Conservation (phyloP, 2,797 vertebrate genomes). For the Capromys pilorides region DNA sequence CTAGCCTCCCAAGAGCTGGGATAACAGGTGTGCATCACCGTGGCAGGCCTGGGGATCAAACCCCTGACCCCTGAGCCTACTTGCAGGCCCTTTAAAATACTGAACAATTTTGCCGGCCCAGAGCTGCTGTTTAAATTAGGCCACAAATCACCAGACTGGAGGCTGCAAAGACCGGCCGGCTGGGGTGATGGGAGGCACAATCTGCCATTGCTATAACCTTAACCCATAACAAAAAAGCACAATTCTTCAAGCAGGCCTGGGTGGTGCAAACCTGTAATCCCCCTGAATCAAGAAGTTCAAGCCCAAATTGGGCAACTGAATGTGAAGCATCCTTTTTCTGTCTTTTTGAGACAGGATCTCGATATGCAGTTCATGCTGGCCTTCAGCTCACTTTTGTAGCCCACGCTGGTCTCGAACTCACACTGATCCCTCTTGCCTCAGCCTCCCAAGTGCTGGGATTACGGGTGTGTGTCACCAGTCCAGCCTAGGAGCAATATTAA, state of each 20-base stretch:
- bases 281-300: neutral
- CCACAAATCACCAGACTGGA: neutral
- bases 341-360: neutral
- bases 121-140: neutral
- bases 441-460: neutral
- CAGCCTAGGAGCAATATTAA: too few relatives aligned
- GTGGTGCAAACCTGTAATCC: neutral
- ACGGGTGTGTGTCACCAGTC: neutral
- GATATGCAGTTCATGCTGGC: neutral
- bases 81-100: too few relatives aligned
- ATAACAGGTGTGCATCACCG: too few relatives aligned
- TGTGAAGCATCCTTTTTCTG: neutral
- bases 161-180: neutral
- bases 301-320: neutral
- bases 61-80: too few relatives aligned
- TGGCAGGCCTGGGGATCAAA: too few relatives aligned
- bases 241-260: neutral
- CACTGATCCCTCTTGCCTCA: neutral
- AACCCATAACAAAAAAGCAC: neutral
- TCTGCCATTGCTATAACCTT: too few relatives aligned
- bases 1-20: too few relatives aligned
- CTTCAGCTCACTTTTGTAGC: neutral
- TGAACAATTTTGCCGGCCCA: neutral
- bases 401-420: neutral
- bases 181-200: fast-evolving